Evolutionary conservation across 1,140 invertebrate genomes (phyloP).

Genomic region (Microplitis demolitor): DNA sequence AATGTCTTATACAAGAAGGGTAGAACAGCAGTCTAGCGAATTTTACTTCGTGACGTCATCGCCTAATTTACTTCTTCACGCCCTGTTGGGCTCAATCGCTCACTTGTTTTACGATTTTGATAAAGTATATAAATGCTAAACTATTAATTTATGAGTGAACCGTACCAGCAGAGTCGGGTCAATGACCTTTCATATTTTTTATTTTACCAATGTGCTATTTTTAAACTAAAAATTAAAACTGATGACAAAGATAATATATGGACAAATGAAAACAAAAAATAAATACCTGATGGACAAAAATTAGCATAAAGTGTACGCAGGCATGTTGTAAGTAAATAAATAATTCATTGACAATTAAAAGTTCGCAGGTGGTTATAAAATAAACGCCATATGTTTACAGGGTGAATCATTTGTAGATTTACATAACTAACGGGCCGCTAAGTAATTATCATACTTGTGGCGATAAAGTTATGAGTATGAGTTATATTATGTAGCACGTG

Average conservation of each 20-base stretch:
- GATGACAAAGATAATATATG: not conserved
- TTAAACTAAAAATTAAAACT: not conserved
- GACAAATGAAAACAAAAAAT: not conserved
- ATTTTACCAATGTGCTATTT: too few relatives aligned
- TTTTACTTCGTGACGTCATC: conserved; percentile 47
- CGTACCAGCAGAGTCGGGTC: too few relatives aligned
- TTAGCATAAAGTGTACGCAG: not conserved
- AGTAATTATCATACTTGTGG: conserved; percentile 53
- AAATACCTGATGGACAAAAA: not conserved
- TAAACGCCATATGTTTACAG: conserved; percentile 54
- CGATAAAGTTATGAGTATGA: conserved; percentile 34
- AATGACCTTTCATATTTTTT: too few relatives aligned
- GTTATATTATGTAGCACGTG: conserved; percentile 29
- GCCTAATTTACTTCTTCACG: conserved; percentile 52
- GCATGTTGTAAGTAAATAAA: conserved; percentile 25
- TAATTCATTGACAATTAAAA: conserved; percentile 52
- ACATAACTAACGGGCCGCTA: conserved; percentile 51
- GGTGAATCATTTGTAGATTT: conserved; percentile 58
- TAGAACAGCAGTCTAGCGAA: not conserved
- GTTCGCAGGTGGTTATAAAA: conserved; percentile 53
- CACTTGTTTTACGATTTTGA: conserved; percentile 47
- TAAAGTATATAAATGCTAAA: not conserved
- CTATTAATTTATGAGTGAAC: too few relatives aligned
- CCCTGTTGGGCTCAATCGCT: conserved; percentile 45
- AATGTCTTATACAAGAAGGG: conserved; percentile 4